A percentile compares a stretch with the other conserved stretches of the same genome.
Evolutionary conservation across 2,888 invertebrate genomes (phyloP).

Genomic region (Drosophila histrio): DNA sequence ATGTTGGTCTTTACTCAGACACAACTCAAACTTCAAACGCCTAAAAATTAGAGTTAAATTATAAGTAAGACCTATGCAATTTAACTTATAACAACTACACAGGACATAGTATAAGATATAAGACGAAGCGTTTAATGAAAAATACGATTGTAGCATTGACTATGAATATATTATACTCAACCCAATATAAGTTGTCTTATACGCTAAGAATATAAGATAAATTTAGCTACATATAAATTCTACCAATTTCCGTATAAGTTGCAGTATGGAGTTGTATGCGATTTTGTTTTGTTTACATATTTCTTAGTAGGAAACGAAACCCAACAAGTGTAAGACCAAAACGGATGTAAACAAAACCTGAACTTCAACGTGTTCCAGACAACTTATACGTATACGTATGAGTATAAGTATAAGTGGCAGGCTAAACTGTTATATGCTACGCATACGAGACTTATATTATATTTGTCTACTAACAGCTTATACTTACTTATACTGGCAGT

Average conservation of each 20-base stretch:
- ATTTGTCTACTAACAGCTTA: not conserved
- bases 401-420: constrained; percentile 12
- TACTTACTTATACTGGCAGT: not conserved
- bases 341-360: constrained; percentile 19
- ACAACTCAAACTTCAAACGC: not conserved
- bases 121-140: too few relatives aligned
- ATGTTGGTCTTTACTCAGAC: not conserved
- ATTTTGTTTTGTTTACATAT: constrained; percentile 24
- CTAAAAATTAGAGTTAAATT: not conserved
- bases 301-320: not conserved
- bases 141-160: too few relatives aligned
- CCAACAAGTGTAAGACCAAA: constrained; percentile 5
- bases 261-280: not conserved
- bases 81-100: not conserved
- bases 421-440: constrained; percentile 61
- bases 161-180: not conserved
- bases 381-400: constrained; percentile 15
- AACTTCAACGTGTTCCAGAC: constrained; percentile 14
- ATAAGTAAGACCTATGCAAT: not conserved
- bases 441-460: constrained; percentile 2
- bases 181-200: not conserved
- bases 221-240: not conserved
- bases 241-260: not conserved
- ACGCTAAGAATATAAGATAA: not conserved
- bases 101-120: too few relatives aligned